These are phyloP conservation scores for Naso thynnoides DNA, from an alignment of 2,797 vertebrate species.

Conservation along the genomic window DNA sequence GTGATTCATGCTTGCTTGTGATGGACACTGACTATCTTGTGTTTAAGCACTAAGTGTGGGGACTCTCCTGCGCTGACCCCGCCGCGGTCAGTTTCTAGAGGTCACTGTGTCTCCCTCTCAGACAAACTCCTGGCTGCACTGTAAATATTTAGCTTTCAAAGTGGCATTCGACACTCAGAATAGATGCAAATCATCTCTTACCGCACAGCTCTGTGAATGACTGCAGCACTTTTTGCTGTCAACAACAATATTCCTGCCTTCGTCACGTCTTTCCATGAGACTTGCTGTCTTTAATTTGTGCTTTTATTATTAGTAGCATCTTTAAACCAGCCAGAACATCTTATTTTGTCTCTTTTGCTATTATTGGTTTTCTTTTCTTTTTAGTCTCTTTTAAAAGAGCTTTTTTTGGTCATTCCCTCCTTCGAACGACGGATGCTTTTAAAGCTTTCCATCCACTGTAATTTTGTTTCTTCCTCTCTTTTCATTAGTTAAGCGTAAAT, in stretches of 20 bases:
- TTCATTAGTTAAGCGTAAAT: slow-evolving; percentile 72
- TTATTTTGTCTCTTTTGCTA: slow-evolving; percentile 7
- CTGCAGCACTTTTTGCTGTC: slow-evolving; percentile 11
- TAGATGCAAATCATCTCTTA: slow-evolving; percentile 36
- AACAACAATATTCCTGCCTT: slow-evolving; percentile 25
- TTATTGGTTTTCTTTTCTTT: slow-evolving; percentile 35
- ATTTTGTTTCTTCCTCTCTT: slow-evolving; percentile 54
- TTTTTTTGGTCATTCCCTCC: slow-evolving; percentile 26
- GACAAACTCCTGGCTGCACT: slow-evolving; percentile 27
- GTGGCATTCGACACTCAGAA: slow-evolving; percentile 31
- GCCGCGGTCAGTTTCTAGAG: neutral
- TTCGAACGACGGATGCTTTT: slow-evolving; percentile 41
- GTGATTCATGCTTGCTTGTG: neutral
- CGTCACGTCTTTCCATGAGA: slow-evolving; percentile 19
- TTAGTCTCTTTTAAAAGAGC: slow-evolving; percentile 14
- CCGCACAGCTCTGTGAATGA: slow-evolving; percentile 13
- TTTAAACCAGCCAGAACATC: slow-evolving; percentile 38
- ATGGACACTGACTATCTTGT: neutral
- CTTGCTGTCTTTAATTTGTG: slow-evolving; percentile 41
- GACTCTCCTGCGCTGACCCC: slow-evolving; percentile 9
- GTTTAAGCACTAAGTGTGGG: neutral
- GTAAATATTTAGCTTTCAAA: slow-evolving; percentile 61
- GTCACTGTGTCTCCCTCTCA: slow-evolving; percentile 41
- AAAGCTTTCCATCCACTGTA: slow-evolving; percentile 50
- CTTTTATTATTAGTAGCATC: slow-evolving; percentile 36